These are phyloP conservation scores for Cryptops parisi DNA, from an alignment of 2,888 invertebrate genomes.

Conservation along the genomic window DNA sequence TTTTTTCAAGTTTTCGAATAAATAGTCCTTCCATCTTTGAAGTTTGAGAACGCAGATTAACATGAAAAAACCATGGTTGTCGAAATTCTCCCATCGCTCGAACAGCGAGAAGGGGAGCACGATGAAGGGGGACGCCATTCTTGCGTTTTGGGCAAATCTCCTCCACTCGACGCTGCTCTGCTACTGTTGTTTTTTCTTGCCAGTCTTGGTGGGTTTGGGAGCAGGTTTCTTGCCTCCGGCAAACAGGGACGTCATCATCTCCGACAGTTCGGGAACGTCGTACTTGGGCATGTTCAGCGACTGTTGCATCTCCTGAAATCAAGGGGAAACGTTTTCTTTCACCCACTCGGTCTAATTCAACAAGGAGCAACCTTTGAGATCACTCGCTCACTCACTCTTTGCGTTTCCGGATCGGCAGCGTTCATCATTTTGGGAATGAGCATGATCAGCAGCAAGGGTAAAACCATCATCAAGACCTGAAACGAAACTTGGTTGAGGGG, in stretches of 20 bases:
- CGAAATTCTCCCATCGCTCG: too few relatives aligned
- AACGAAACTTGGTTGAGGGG: slow-evolving; percentile 14
- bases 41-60: too few relatives aligned
- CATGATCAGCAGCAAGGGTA: slow-evolving; percentile 80
- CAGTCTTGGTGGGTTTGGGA: slow-evolving; percentile 22
- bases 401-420: slow-evolving; percentile 75
- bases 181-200: slow-evolving; percentile 15
- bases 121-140: too few relatives aligned
- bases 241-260: slow-evolving; percentile 76
- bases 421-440: slow-evolving; percentile 92
- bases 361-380: too few relatives aligned
- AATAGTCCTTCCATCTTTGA: too few relatives aligned
- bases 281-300: slow-evolving; percentile 54
- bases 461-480: slow-evolving; percentile 84
- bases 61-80: too few relatives aligned
- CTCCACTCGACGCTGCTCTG: too few relatives aligned
- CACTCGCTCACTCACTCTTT: slow-evolving; percentile 62
- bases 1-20: too few relatives aligned
- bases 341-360: slow-evolving; percentile 19
- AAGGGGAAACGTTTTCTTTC: slow-evolving; percentile 39
- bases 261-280: slow-evolving; percentile 81
- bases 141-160: too few relatives aligned
- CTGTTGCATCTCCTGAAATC: slow-evolving; percentile 58
- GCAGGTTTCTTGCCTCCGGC: slow-evolving; percentile 45
- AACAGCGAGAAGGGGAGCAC: too few relatives aligned